phyloP scores from a whole-genome alignment of 2,888 invertebrate genomes.

The Myopa tessellatipennis region DNA sequence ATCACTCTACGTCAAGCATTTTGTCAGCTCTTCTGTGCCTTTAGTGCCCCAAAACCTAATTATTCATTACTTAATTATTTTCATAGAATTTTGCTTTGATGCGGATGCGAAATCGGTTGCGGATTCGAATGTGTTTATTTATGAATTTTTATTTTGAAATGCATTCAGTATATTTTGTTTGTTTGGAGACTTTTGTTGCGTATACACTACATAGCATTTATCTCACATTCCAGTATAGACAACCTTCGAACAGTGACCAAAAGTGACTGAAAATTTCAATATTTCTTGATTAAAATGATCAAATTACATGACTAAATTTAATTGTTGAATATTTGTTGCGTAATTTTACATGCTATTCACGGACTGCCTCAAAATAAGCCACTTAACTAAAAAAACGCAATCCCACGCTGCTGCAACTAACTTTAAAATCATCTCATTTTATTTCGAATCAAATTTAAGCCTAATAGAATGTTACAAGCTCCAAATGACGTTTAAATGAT shows the following conservation, averaged over 20 bases:
- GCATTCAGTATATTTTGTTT: background rate
- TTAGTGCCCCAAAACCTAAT: constrained; percentile 23
- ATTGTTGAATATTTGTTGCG: background rate
- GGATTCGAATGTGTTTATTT: constrained; percentile 3
- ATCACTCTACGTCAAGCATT: background rate
- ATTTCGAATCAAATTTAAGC: background rate
- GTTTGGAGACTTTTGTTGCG: background rate
- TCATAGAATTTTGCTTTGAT: constrained; percentile 24
- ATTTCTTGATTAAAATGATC: too few species aligned
- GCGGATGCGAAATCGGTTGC: constrained; percentile 5
- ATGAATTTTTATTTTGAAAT: constrained; percentile 12
- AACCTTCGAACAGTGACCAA: too few species aligned
- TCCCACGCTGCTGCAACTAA: too few species aligned
- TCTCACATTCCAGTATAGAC: too few species aligned
- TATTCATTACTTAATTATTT: constrained; percentile 37
- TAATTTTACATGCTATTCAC: background rate
- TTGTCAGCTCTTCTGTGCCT: background rate
- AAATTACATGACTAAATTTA: background rate
- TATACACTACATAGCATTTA: too few species aligned
- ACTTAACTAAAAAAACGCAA: too few species aligned
- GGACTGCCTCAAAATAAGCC: background rate
- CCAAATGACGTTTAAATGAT: too few species aligned
- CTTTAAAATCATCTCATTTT: background rate
- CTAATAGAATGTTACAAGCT: too few species aligned
- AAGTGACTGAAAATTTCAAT: too few species aligned